phyloP scores from a whole-genome alignment of 1,140 invertebrate species.

The Drosophila neocordata region DNA sequence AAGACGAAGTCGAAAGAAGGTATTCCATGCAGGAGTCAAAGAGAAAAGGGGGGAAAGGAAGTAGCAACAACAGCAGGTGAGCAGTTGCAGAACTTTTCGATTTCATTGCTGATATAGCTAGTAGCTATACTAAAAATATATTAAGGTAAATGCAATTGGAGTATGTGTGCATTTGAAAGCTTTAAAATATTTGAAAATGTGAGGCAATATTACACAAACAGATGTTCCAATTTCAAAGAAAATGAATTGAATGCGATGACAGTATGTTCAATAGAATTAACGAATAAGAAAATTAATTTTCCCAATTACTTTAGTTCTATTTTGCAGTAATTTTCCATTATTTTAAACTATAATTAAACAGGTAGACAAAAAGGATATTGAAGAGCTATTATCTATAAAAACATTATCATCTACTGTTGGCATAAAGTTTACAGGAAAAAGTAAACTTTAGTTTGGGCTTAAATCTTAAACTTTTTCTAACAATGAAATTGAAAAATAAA shows the following conservation, averaged over 20 bases:
- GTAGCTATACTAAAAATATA: constrained; percentile 20
- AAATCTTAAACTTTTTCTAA: too few species aligned
- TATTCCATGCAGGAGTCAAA: background rate
- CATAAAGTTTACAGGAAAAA: too few species aligned
- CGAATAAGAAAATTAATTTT: background rate
- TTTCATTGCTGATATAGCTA: constrained; percentile 65
- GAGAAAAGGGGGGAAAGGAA: background rate
- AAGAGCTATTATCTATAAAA: too few species aligned
- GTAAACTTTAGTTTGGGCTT: too few species aligned
- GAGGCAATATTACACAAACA: constrained; percentile 10
- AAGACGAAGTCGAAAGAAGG: background rate
- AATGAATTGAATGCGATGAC: background rate
- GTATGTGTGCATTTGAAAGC: constrained; percentile 16
- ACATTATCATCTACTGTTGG: too few species aligned
- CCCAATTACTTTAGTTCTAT: too few species aligned
- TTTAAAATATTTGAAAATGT: constrained; percentile 8
- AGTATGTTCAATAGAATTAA: background rate
- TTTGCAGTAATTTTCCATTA: too few species aligned
- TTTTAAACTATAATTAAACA: too few species aligned
- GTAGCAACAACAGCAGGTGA: constrained; percentile 58
- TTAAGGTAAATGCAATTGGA: constrained; percentile 32
- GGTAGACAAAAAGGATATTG: too few species aligned
- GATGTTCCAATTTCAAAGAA: background rate
- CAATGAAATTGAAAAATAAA: too few species aligned
- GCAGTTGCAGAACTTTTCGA: constrained; percentile 61